Conservation (phyloP, 2,797 vertebrate species). For the Microhierax caerulescens region DNA sequence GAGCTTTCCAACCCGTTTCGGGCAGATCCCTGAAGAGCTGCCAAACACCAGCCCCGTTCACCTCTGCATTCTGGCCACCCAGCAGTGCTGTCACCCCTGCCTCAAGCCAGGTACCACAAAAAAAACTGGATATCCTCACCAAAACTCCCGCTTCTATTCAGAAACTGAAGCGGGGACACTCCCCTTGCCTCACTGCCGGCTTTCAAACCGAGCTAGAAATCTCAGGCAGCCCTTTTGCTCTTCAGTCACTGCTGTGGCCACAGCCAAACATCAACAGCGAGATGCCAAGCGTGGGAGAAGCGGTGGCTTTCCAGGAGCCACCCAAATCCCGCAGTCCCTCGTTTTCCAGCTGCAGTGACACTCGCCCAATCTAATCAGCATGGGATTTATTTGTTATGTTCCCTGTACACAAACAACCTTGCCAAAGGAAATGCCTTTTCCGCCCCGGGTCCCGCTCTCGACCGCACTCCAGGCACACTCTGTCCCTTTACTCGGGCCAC, state of each 20-base stretch:
- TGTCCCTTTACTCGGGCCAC: neutral
- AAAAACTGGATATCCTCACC: neutral
- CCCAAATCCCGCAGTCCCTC: fast-evolving
- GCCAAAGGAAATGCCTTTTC: constrained; percentile 34
- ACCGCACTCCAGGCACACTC: neutral
- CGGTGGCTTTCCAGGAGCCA: neutral
- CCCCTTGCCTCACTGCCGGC: neutral
- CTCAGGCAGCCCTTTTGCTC: neutral
- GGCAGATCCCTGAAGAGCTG: neutral
- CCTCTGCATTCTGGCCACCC: fast-evolving
- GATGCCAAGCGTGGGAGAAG: neutral
- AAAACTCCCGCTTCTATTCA: neutral
- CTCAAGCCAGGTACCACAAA: neutral
- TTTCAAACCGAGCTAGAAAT: neutral
- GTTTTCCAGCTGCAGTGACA: neutral
- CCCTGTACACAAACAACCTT: neutral
- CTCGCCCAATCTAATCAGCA: fast-evolving
- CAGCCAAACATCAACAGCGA: fast-evolving
- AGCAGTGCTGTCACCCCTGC: neutral
- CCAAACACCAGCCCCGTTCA: neutral
- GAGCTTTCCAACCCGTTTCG: fast-evolving
- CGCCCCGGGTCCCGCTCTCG: neutral
- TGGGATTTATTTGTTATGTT: neutral
- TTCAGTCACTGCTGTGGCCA: fast-evolving
- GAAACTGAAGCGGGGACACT: fast-evolving